Base-by-base conservation (phyloP, 2,888 invertebrate species). In the Meghimatium bilineatum region DNA sequence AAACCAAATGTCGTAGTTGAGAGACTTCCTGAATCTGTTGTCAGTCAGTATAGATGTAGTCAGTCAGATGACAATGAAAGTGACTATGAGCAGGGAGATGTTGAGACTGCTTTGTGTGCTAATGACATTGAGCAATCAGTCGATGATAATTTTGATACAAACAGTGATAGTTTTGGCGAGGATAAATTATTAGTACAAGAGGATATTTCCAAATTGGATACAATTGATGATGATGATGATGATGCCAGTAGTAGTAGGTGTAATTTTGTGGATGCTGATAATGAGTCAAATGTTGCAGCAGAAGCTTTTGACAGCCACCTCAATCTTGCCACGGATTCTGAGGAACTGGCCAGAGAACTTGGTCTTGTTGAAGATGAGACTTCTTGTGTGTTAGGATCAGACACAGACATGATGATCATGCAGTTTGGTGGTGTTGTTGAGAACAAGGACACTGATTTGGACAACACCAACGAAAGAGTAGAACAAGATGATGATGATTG, bases 371-470 rank as follows among this genome's bases (percentile, higher is more conserved):
- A 44, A 66, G 63, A 72, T 74, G 72, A 81, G 23, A 63, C 60
- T 1, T 81, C 81, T 0, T 74, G 60, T 76, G 56, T 76, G 20
- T 34, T 76, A 5, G 82, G 69, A 17, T 76, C 76, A 0, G 82
- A 82, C 0, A n/a, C 80, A 29, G 84, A 84, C 17, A 80, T 80
- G 75, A 80, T 84, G 84, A 84, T 84, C n/a, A 74, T 84, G 34
- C 80, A 84, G 84, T 84, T 84, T 75, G 75, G 75, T 29, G 75
- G 80, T 3, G 52, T 80, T 23, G 56, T 69, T 0, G 69, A 36
- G 14, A 36, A 71, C 26, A 36, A 56, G 26, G 71, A 12, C 2
- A 36, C 26, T 36, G 60, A 34, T 79, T 29, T 44, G 20, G 44
- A 66, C 49, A 44, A 10, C 36, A 20, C 8, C 23, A n/a, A 34